Conservation (phyloP, 37 sponge, comb jelly and placozoan genomes). For the Hormiphora californensis region DNA sequence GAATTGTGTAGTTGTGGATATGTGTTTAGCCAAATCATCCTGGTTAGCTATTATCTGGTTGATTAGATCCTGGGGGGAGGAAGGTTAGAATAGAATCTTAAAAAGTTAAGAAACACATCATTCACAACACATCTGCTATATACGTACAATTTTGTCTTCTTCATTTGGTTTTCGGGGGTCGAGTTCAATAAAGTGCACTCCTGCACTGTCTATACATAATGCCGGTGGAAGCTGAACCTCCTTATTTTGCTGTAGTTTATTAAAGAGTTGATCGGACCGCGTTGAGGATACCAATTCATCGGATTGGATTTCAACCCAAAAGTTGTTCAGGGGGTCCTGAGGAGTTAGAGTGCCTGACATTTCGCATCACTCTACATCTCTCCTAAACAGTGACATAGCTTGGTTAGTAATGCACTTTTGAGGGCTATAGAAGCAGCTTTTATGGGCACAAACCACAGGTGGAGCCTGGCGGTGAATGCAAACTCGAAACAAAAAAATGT, state of each 20-base stretch:
- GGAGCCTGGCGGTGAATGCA: not conserved
- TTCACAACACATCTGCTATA: no score
- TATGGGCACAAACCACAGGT: not conserved
- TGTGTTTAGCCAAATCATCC: constrained; percentile 5
- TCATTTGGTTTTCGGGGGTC: constrained; percentile 43
- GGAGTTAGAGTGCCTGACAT: constrained; percentile 19
- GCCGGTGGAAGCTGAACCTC: not conserved
- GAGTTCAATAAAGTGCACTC: constrained; percentile 48
- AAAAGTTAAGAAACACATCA: no score
- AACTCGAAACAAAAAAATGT: not conserved
- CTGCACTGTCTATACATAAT: constrained; percentile 31
- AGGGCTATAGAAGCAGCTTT: not conserved
- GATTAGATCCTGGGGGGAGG: constrained; percentile 2
- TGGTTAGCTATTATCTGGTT: not conserved
- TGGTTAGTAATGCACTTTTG: not conserved
- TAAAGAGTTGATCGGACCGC: not conserved
- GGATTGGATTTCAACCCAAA: not conserved
- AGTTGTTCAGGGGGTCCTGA: constrained; percentile 18
- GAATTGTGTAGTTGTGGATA: not conserved
- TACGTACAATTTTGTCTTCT: constrained; percentile 51
- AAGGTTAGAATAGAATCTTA: no score
- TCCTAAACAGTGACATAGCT: not conserved
- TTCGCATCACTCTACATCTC: not conserved
- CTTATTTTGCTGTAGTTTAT: constrained; percentile 26
- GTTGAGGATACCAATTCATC: not conserved